These are phyloP conservation scores for Ameiurus melas DNA, from an alignment of 2,113 vertebrate genomes.

Conservation along the genomic window DNA sequence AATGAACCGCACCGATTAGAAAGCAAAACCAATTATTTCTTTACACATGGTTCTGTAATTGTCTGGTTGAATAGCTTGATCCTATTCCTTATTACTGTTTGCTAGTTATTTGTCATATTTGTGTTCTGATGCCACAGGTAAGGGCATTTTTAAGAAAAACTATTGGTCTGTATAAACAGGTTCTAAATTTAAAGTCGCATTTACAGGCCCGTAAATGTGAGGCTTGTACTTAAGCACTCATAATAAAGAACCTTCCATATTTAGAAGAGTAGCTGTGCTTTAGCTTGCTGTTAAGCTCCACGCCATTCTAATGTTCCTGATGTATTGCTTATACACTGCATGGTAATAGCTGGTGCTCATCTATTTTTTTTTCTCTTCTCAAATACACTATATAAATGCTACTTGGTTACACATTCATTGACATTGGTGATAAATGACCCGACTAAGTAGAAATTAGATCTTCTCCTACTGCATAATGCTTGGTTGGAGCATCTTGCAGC, in stretches of 20 bases:
- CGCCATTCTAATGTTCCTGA: constrained; percentile 1
- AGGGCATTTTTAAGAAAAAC: not conserved
- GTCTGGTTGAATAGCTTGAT: not conserved
- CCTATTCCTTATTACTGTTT: not conserved
- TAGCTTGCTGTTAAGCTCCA: not conserved
- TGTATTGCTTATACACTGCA: constrained; percentile 38
- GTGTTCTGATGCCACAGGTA: not conserved
- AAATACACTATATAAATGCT: constrained; percentile 39
- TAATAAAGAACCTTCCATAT: constrained; percentile 29
- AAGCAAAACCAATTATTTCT: not conserved
- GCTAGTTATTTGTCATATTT: not conserved
- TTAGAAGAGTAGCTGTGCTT: constrained; percentile 9
- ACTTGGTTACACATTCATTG: constrained; percentile 56
- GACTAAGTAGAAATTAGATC: constrained; percentile 42
- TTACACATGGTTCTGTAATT: not conserved
- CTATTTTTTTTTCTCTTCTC: constrained; percentile 15
- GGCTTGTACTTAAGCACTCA: constrained; percentile 5
- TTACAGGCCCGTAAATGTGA: not conserved
- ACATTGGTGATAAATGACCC: constrained; percentile 53
- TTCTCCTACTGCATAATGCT: constrained; percentile 34
- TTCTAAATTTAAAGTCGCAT: not conserved
- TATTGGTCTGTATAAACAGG: not conserved
- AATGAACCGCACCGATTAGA: not conserved
- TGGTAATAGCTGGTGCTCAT: constrained; percentile 38
- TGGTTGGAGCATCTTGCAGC: constrained; percentile 20